These are phyloP conservation scores for Thymallus thymallus DNA, from an alignment of 2,113 vertebrate species.

Conservation along the genomic window DNA sequence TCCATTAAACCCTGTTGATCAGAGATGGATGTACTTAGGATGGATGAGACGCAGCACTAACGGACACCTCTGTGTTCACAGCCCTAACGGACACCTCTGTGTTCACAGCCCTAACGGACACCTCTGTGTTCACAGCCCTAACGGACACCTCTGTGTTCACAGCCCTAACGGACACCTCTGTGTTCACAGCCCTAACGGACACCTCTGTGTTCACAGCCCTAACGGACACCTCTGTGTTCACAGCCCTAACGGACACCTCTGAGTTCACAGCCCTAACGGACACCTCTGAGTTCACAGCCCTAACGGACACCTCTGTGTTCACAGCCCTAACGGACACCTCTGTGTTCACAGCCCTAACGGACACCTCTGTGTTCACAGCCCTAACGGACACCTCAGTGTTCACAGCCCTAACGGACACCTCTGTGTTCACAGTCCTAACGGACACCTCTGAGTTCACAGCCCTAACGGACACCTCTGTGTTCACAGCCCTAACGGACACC, in stretches of 20 bases:
- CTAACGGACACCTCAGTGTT: constrained; percentile 48
- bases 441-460: no score
- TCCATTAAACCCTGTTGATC: constrained; percentile 40
- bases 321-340: constrained; percentile 46
- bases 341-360: constrained; percentile 42
- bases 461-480: constrained; percentile 48
- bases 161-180: constrained; percentile 48
- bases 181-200: constrained; percentile 41
- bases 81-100: constrained; percentile 46
- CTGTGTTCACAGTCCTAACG: constrained; percentile 42
- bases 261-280: constrained; percentile 42
- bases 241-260: constrained; percentile 48
- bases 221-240: constrained; percentile 46
- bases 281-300: no score
- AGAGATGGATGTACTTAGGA: neutral
- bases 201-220: constrained; percentile 47
- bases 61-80: constrained; percentile 48
- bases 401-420: constrained; percentile 46
- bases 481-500: no score
- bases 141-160: constrained; percentile 47
- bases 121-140: constrained; percentile 45
- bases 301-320: constrained; percentile 47
- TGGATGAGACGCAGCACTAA: no score
- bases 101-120: constrained; percentile 44
- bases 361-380: no score